Evolutionary conservation across 2,888 invertebrate genomes (phyloP), one percentile per base, ranked within the genome.

Genomic region (Folsomia manolachei): DNA sequence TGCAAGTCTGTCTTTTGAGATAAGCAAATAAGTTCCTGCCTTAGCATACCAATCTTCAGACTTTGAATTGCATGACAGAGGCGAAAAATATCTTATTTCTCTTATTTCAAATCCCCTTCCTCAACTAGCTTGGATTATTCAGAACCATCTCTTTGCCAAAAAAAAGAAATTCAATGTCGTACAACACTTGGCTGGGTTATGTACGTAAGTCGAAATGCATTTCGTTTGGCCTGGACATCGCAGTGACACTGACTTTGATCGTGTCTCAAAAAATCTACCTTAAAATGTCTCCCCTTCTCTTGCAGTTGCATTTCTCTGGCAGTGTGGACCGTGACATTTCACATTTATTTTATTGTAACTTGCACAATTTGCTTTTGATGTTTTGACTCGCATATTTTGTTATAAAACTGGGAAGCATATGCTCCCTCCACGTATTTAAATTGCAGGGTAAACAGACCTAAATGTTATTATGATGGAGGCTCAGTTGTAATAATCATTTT

Each of bases 1-100:
- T 63, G 63, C 27, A 27, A n/a, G 63, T 27, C 63, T 63, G 62
- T 62, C 25, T 62, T 62, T 2, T 18, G 19, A 63, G 63, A 63
- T 63, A 63, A 62, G 63, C 63, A 63, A 23, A 19, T 19, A 56
- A 56, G 21, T 18, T 56, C 56, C 56, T 14, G 18, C 21, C 56
- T n/a, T n/a, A n/a, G n/a, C n/a, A 19, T n/a, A 7, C 21, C 21
- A 56, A 56, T 19, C 56, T 56, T 21, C 19, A 56, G 56, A 14
- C 56, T 56, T n/a, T n/a, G n/a, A n/a, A n/a, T n/a, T n/a, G n/a
- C n/a, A n/a, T n/a, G n/a, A n/a, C n/a, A 19, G 56, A 21, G 56
- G 7, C 56, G 21, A 19, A 56, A 56, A 56, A n/a, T n/a, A 7
- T 56, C 7, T 14, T 56, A 7, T 56, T 56, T 56, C 56, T 56